Evolutionary conservation across 2,113 vertebrate species (phyloP), one percentile per base, ranked within the genome.

Genomic region (Dicerorhinus sumatrensis): DNA sequence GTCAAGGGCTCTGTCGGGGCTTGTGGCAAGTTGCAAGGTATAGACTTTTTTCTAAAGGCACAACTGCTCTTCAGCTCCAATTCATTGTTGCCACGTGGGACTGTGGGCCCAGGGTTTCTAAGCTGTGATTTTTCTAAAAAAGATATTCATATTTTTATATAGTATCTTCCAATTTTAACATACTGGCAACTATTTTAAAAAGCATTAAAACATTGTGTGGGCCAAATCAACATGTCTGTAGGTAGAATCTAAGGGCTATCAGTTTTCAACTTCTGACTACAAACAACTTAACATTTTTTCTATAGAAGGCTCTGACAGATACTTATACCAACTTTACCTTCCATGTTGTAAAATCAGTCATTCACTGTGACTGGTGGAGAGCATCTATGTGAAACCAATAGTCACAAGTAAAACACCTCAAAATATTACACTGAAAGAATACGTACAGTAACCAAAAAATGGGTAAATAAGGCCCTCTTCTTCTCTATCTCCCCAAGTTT

Each of bases 171-270:
- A 51, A 82, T 46, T 72, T 77, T 70, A 86, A 86, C 95, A 46
- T 69, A 60, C 9, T 80, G 27, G n/a, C 23, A 96, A 77, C 60
- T 69, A 84, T 58, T 90, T 95, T 67, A 42, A 93, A 93, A 86
- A 96, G 42, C 10, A 7, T 65, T 87, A 80, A 75, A 69, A 88
- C 27, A 51, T 0, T 67, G 6, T 33, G 8, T 54, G 27, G 39
- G n/a, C 27, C 7, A 90, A 27, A 33, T 65, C 13, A 72, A 88
- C n/a, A 85, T 6, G 13, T 33, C 31, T 88, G 14, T 6, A 81
- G 36, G 58, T 0, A 93, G 25, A 88, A 72, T 36, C 12, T 88
- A 80, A 76, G 27, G 8, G 77, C 8, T 77, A 73, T 25, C 87
- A 69, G 5, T 46, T 92, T 89, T 83, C 70, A 84, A 79, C 33